Evolutionary conservation across 2,113 vertebrate genomes (phyloP), one percentile per base, ranked within the genome.

Genomic region (Pteruthius melanotis): DNA sequence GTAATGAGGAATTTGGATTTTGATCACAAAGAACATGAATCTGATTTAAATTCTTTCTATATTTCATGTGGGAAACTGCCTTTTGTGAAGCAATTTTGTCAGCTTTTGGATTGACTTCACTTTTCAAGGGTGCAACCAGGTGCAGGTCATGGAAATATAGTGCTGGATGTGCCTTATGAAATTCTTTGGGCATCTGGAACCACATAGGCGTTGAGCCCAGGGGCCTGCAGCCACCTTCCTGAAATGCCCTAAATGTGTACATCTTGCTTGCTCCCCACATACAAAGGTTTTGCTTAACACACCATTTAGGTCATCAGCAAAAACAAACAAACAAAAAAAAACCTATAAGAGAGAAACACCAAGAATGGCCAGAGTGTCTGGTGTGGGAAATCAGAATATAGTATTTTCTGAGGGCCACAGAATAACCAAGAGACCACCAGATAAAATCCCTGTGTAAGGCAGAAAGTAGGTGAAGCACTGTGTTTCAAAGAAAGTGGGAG

Each of bases 331-430:
- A 52, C 42, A 44, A 44, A 12, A 1, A 33, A 52, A 65, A 13
- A 1, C 2, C 3, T 19, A 1, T 7, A 24, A 45, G 5, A 23
- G 28, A 49, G 17, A n/a, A 71, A 71, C 5, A 71, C 1, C 0
- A 6, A 89, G 35, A 79, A 59, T 50, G 7, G 56, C 13, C 3
- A 42, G 28, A 71, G 33, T 37, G 10, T 13, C 15, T 54, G 13
- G 23, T 1, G 4, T 64, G 76, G 17, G 6, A 72, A 79, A 68
- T 30, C 8, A 37, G 20, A 71, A 83, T 50, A 65, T 2, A 56
- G 1, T 2, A 19, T 53, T 66, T 90, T 85, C 9, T 15, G 44
- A 31, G 4, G 24, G 53, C 15, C 5, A 4, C 18, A 49, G 14
- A 69, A 65, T 21, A 81, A 47, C 14, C 30, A 75, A 69, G 23